phyloP scores from a whole-genome alignment of 2,113 vertebrate genomes.

The Eublepharis macularius region DNA sequence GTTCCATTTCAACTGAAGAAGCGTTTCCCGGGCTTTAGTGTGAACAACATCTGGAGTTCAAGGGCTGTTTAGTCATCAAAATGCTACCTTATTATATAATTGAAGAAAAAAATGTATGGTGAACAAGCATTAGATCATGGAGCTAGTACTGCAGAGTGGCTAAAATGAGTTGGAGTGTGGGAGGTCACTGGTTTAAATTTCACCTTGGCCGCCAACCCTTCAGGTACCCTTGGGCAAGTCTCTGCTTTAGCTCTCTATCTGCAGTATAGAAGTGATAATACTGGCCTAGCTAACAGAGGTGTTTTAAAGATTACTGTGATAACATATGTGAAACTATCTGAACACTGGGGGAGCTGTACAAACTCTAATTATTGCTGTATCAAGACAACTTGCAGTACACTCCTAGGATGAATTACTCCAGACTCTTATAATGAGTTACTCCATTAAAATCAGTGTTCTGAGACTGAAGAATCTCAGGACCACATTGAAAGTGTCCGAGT shows the following conservation, averaged over 20 bases:
- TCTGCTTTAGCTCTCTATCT: not conserved
- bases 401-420: too few species aligned
- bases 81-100: constrained; percentile 1
- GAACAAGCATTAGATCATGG: not conserved
- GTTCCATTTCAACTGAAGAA: not conserved
- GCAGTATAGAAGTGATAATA: not conserved
- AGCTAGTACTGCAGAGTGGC: not conserved
- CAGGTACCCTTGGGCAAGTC: not conserved
- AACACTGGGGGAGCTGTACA: too few species aligned
- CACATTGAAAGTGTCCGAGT: too few species aligned
- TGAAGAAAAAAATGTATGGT: not conserved
- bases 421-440: too few species aligned
- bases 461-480: too few species aligned
- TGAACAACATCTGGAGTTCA: not conserved
- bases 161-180: not conserved
- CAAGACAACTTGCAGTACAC: too few species aligned
- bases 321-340: not conserved
- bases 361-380: too few species aligned
- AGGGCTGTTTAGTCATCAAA: constrained; percentile 4
- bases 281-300: too few species aligned
- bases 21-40: not conserved
- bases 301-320: not conserved
- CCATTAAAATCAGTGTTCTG: too few species aligned
- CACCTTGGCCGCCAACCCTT: not conserved
- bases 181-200: not conserved